phyloP scores from a whole-genome alignment of 2,888 invertebrate genomes.

The Exephanes ischioxanthus region DNA sequence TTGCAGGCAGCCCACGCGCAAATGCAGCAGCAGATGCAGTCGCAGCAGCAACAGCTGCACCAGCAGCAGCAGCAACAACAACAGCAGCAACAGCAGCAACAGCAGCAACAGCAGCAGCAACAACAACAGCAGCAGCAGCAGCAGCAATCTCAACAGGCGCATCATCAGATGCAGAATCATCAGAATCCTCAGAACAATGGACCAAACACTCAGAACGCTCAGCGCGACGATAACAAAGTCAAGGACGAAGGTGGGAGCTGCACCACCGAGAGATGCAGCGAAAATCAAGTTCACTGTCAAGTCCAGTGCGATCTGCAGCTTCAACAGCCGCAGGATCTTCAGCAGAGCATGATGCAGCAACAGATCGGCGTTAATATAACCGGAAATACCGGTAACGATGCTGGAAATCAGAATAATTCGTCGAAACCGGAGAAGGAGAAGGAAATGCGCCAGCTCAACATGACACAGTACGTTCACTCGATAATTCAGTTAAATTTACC shows the following conservation, averaged over 20 bases:
- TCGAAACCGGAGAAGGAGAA: slow-evolving; percentile 82
- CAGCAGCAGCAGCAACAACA: slow-evolving; percentile 86
- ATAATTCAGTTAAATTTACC: not conserved
- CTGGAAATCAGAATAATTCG: slow-evolving; percentile 77
- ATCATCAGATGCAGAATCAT: slow-evolving; percentile 83
- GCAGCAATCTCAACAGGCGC: slow-evolving; percentile 78
- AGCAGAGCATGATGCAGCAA: slow-evolving; percentile 84
- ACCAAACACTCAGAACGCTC: slow-evolving; percentile 78
- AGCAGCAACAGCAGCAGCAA: slow-evolving; percentile 79
- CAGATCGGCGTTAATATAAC: slow-evolving; percentile 80
- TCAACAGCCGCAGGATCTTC: slow-evolving; percentile 82
- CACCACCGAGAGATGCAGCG: slow-evolving; percentile 82
- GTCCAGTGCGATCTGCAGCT: slow-evolving; percentile 85
- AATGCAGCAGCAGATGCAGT: slow-evolving; percentile 79
- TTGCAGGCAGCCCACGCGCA: slow-evolving; percentile 81
- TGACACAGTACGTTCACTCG: slow-evolving; percentile 80
- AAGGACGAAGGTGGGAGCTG: slow-evolving; percentile 81
- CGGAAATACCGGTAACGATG: slow-evolving; percentile 77
- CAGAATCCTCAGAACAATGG: slow-evolving; percentile 85
- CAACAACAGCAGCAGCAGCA: slow-evolving; percentile 80
- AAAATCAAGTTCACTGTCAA: slow-evolving; percentile 84
- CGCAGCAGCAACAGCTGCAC: slow-evolving; percentile 84
- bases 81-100: slow-evolving; percentile 81
- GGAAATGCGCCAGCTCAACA: slow-evolving; percentile 82
- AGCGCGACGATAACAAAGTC: slow-evolving; percentile 85